phyloP scores from a whole-genome alignment of 30 jellyfish, hydroid and myxozoan genomes.

The Pelagia noctiluca region DNA sequence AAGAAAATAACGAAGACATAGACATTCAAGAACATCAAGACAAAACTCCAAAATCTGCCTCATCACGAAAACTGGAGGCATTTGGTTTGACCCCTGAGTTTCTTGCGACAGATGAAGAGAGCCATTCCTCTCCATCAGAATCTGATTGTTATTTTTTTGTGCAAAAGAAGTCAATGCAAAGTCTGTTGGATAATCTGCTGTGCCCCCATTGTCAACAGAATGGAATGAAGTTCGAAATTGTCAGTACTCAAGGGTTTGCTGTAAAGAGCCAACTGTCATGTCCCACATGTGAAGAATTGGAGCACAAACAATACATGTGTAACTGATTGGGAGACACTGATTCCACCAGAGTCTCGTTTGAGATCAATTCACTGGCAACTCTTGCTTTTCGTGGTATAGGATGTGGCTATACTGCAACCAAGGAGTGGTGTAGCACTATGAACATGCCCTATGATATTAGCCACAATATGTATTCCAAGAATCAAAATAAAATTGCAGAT shows the following conservation, averaged over 20 bases:
- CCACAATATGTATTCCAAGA: slow-evolving; percentile 3
- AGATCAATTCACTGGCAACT: slow-evolving; percentile 36
- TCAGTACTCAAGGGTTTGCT: background rate
- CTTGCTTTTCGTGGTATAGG: slow-evolving; percentile 44
- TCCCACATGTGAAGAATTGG: slow-evolving; percentile 12
- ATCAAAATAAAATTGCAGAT: slow-evolving; percentile 2
- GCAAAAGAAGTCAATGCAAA: slow-evolving; percentile 2
- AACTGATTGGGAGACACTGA: slow-evolving; percentile 28
- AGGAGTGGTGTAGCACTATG: slow-evolving; percentile 60
- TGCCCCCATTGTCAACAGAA: slow-evolving; percentile 19
- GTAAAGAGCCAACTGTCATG: background rate
- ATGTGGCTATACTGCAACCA: slow-evolving; percentile 53
- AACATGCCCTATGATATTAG: slow-evolving; percentile 42
- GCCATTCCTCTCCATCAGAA: background rate
- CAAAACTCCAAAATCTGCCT: too few relatives aligned
- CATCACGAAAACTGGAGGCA: background rate
- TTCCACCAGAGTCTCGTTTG: slow-evolving; percentile 32
- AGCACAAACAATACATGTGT: slow-evolving; percentile 27
- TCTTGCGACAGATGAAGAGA: background rate
- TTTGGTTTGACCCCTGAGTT: background rate
- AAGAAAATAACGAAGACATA: too few relatives aligned
- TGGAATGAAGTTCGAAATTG: background rate
- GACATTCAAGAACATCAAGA: too few relatives aligned
- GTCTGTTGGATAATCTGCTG: slow-evolving; percentile 1
- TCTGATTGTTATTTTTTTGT: slow-evolving; percentile 30